Evolutionary conservation across 2,113 vertebrate species (phyloP).

Genomic region (Eptesicus fuscus): DNA sequence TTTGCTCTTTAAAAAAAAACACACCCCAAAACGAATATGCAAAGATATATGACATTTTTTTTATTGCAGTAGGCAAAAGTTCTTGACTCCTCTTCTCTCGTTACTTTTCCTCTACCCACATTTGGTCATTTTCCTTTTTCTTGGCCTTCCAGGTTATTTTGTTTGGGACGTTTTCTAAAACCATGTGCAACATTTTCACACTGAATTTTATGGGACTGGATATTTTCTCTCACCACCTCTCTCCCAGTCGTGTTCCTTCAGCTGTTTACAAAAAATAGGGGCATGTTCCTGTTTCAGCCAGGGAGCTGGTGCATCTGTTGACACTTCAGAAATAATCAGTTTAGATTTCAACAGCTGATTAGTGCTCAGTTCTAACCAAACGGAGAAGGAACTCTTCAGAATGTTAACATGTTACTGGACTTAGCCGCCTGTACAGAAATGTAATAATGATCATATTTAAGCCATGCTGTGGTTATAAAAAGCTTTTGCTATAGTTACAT

Average conservation of each 20-base stretch:
- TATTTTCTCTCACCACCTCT: constrained; percentile 33
- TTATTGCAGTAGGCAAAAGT: background rate
- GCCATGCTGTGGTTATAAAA: constrained; percentile 51
- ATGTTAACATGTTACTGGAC: constrained; percentile 74
- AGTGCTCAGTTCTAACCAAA: constrained; percentile 78
- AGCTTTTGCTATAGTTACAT: constrained; percentile 32
- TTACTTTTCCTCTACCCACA: background rate
- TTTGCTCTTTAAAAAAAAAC: background rate
- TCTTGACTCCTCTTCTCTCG: background rate
- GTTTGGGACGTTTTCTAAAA: background rate
- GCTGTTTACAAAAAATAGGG: constrained; percentile 70
- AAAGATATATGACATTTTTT: background rate
- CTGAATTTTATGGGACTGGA: background rate
- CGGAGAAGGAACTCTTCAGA: constrained; percentile 72
- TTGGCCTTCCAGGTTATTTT: background rate
- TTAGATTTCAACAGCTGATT: constrained; percentile 84
- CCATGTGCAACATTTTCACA: background rate
- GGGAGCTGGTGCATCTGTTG: constrained; percentile 78
- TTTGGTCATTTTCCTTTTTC: background rate
- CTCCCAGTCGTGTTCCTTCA: constrained; percentile 63
- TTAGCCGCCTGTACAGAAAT: constrained; percentile 62
- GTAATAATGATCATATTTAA: constrained; percentile 46
- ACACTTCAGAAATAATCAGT: constrained; percentile 84
- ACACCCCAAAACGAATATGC: background rate
- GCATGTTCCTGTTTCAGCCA: constrained; percentile 74